Evolutionary conservation across 1,140 invertebrate species (phyloP), one percentile per base, ranked within the genome.

Genomic region (Sogatella furcifera): DNA sequence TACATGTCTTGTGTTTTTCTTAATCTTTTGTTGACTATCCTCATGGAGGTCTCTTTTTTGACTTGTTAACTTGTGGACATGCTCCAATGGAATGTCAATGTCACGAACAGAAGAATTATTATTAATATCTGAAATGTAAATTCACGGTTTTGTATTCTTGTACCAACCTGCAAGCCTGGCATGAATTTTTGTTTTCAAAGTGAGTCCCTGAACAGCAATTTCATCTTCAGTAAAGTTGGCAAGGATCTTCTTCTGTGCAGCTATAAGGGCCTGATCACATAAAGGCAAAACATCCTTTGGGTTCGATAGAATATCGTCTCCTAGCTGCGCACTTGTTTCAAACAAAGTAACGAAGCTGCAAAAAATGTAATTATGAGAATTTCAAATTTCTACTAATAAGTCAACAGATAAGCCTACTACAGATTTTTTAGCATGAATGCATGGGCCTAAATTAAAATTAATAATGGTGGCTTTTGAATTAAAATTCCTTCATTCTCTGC

Each of bases 171-270:
- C 74, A 11, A 81, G 69, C 66, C 85, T 72, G 43, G 80, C 79
- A 73, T 83, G 83, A 61, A 90, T 78, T 73, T 84, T 84, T 57
- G 68, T 71, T 71, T 91, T 90, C n/a, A 38, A 52, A 43, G 60
- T 69, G 34, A 69, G 69, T 59, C 71, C 69, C 41, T 66, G 24
- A 42, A 67, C 56, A 5, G 69, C 49, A 52, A 59, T 54, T 41
- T 71, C 72, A 19, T 70, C 70, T 67, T 78, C 72, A 24, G 72
- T 61, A 55, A 71, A 62, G 60, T 78, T 72, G 55, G 76, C 68
- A 38, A 38, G 34, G n/a, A 88, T 67, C 61, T 74, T 67, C 68
- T 78, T 73, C 69, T 88, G 83, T 21, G 80, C 82, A 66, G 75
- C 71, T 17, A 83, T 68, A 14, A 83, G 76, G 60, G 81, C 81